Evolutionary conservation across 2,113 vertebrate species (phyloP), one percentile per base, ranked within the genome.

Genomic region (Chroicocephalus ridibundus): DNA sequence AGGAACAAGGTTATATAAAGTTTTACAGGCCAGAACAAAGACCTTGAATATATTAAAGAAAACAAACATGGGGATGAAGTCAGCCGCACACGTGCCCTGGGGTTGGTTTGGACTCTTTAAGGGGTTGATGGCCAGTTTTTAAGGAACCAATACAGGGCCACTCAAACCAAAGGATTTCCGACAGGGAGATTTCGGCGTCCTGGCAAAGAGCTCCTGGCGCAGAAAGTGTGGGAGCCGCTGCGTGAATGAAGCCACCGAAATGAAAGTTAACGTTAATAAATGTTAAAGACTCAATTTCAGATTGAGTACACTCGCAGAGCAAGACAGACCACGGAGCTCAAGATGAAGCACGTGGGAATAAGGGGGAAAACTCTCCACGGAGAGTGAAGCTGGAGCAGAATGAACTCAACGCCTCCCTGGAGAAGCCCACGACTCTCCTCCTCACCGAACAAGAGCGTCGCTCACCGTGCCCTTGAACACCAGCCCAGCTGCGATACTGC

Each of bases 21-120:
- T 81, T 93, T 51, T 89, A 58, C 89, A 91, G 93, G 94, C 71
- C 86, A 94, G 80, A 79, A 89, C 81, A 93, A 84, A 89, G 93
- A 89, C 31, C 86, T 89, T 15, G 2, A 76, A 55, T 72, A 19
- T 36, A 70, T 82, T 85, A 82, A 90, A 86, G 86, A 58, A 93
- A 96, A 91, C 60, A 96, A 93, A 84, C 91, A 61, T 1, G 42
- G 18, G 65, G 82, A 52, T 87, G 86, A 93, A 89, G 70, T 96
- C 87, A 95, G 83, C 52, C 83, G 27, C 19, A 13, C 34, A 5
- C 0, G 2, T 52, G 75, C 2, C 47, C 90, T 34, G 9, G 40
- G 77, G 49, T 0, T 40, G 49, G 66, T 61, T 65, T 58, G 64
- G 36, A 34, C 20, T 75, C 66, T 58, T 62, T 62, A 42, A 72